phyloP scores from a whole-genome alignment of 2,797 vertebrate species.

The Crenuchus spilurus region DNA sequence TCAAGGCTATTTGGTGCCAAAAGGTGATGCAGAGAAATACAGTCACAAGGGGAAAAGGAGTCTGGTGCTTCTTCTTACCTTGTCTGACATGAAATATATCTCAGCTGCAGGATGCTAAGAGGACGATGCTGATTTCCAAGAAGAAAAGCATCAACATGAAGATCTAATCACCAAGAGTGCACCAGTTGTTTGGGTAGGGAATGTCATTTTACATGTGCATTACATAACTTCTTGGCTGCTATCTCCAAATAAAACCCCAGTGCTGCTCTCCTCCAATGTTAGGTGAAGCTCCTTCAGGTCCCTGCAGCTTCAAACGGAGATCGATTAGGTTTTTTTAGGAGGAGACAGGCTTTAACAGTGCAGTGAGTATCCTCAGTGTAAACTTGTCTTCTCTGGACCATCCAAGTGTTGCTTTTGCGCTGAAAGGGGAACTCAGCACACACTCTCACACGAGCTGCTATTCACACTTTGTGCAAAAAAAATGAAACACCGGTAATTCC shows the following conservation, averaged over 20 bases:
- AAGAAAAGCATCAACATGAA: conserved; percentile 59
- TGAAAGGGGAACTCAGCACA: too few relatives aligned
- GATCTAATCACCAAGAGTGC: conserved; percentile 62
- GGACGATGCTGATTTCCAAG: conserved; percentile 52
- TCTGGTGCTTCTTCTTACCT: conserved; percentile 69
- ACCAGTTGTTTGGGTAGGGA: conserved; percentile 12
- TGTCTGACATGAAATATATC: conserved; percentile 79
- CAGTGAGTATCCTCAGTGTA: conserved; percentile 38
- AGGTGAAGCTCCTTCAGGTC: conserved; percentile 40
- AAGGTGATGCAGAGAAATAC: background rate
- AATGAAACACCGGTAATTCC: too few relatives aligned
- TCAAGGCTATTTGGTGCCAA: too few relatives aligned
- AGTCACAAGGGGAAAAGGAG: too few relatives aligned
- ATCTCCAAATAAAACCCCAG: conserved; percentile 34
- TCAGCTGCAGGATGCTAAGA: conserved; percentile 71
- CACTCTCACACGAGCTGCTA: too few relatives aligned
- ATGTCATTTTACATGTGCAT: conserved; percentile 39
- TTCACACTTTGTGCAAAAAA: too few relatives aligned
- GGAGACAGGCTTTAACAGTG: conserved; percentile 38
- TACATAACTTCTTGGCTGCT: conserved; percentile 47
- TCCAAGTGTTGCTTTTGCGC: too few relatives aligned
- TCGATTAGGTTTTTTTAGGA: background rate
- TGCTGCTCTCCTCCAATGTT: conserved; percentile 1
- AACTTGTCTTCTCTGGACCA: background rate
- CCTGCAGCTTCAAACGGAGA: background rate